Conservation (phyloP, 2,113 vertebrate genomes). For the Sinocyclocheilus anophthalmus region DNA sequence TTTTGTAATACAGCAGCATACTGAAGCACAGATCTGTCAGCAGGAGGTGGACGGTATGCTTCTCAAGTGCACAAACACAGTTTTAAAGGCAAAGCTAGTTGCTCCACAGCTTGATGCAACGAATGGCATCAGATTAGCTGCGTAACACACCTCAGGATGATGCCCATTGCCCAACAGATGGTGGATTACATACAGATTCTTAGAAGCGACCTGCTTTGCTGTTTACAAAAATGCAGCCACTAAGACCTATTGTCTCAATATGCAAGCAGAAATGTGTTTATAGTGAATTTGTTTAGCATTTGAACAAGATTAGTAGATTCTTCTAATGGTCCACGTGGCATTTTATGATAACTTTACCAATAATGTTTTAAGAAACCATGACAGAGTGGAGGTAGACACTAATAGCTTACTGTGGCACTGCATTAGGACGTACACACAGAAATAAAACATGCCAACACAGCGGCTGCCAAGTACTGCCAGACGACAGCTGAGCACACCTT, state of each 20-base stretch:
- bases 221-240: neutral
- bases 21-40: neutral
- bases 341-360: neutral
- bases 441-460: constrained; percentile 5
- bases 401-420: neutral
- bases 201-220: constrained; percentile 6
- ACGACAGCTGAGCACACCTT: constrained; percentile 39
- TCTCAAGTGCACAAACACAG: neutral
- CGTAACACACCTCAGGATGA: constrained; percentile 38
- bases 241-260: neutral
- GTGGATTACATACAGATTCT: neutral
- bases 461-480: constrained; percentile 20
- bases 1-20: constrained; percentile 42
- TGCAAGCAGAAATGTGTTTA: neutral
- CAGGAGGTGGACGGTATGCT: neutral
- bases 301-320: neutral
- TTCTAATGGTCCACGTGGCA: neutral
- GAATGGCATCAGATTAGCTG: constrained; percentile 38
- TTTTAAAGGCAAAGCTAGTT: neutral
- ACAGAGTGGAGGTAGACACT: neutral
- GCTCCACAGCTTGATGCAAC: neutral
- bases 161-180: constrained; percentile 37
- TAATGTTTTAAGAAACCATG: neutral
- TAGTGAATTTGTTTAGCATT: neutral
- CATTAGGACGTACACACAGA: neutral